Conservation (phyloP, 1,140 invertebrate species). For the Drosophila pandora region DNA sequence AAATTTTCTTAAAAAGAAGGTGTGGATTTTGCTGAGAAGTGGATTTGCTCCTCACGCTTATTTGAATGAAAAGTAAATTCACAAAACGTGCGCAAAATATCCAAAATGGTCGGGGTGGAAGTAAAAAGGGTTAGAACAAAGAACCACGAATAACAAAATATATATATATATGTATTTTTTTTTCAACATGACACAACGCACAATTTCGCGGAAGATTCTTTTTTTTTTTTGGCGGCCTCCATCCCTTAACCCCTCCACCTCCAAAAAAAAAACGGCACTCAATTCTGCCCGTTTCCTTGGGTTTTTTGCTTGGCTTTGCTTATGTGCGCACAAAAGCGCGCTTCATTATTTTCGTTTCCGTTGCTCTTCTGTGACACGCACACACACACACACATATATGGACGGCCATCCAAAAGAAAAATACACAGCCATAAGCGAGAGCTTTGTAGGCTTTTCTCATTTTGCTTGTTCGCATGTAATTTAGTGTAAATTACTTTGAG, state of each 20-base stretch:
- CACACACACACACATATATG: not conserved
- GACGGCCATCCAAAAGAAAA: constrained; percentile 8
- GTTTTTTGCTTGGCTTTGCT: constrained; percentile 39
- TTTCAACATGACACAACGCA: constrained; percentile 47
- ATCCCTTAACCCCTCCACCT: not conserved
- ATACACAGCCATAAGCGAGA: constrained; percentile 19
- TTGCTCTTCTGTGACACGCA: constrained; percentile 51
- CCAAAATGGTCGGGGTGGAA: constrained; percentile 14
- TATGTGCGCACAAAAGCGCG: constrained; percentile 68
- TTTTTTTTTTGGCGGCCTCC: not conserved
- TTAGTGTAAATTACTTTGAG: constrained; percentile 76
- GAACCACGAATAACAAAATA: constrained; percentile 24
- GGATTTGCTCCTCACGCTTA: constrained; percentile 32
- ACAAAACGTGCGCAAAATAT: constrained; percentile 63
- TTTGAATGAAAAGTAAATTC: constrained; percentile 73
- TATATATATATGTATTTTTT: constrained; percentile 25
- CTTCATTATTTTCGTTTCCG: constrained; percentile 72
- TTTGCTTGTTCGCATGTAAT: constrained; percentile 71
- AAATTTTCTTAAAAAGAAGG: constrained; percentile 19
- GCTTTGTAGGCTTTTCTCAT: constrained; percentile 57
- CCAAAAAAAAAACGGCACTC: constrained; percentile 18
- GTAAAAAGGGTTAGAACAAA: constrained; percentile 47
- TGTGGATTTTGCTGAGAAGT: constrained; percentile 13
- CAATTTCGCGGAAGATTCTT: constrained; percentile 35
- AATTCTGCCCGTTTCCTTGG: constrained; percentile 43